phyloP scores from a whole-genome alignment of 2,797 vertebrate species.

The Simalia tracyae region DNA sequence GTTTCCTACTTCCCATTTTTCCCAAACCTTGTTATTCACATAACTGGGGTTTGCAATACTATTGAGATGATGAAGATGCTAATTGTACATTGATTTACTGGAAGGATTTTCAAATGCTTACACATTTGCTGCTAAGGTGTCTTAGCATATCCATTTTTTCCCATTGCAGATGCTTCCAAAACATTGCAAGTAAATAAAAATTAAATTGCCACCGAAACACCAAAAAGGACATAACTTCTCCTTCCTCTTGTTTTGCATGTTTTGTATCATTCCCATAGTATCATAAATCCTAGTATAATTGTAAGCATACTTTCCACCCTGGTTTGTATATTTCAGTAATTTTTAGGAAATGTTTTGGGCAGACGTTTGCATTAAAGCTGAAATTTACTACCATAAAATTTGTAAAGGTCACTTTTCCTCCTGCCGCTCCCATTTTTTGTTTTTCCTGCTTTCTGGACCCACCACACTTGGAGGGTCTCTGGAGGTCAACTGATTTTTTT shows the following conservation, averaged over 20 bases:
- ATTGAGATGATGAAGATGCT: background rate
- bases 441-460: conserved; percentile 36
- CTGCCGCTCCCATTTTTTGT: too few species aligned
- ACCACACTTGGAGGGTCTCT: conserved; percentile 40
- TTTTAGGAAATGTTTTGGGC: background rate
- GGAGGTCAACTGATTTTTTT: conserved; percentile 64
- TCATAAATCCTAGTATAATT: too few species aligned
- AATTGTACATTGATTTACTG: background rate
- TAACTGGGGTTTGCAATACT: background rate
- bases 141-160: background rate
- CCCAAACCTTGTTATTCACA: background rate
- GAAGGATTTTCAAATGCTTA: background rate
- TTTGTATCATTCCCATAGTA: background rate
- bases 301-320: background rate
- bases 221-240: background rate
- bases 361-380: background rate
- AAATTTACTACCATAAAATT: background rate
- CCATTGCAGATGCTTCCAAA: background rate
- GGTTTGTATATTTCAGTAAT: background rate
- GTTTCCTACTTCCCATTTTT: background rate
- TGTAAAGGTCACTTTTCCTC: too few species aligned
- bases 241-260: background rate
- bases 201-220: background rate
- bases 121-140: background rate
- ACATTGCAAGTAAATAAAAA: background rate